phyloP scores from a whole-genome alignment of 1,140 invertebrate species.

The Penaeus chinensis region DNA sequence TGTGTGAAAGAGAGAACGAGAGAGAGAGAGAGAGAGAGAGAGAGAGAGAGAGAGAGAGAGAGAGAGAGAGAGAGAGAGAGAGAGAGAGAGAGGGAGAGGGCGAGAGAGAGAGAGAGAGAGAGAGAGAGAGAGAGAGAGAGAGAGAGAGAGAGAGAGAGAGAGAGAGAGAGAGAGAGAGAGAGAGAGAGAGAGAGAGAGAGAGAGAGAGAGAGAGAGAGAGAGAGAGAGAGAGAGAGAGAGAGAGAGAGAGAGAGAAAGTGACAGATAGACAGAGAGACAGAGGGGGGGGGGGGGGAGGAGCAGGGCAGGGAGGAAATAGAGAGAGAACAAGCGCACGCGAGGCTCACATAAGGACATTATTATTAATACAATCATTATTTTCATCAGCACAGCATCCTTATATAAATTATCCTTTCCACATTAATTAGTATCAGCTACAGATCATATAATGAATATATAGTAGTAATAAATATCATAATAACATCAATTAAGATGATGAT shows the following conservation, averaged over 20 bases:
- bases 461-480: too few species aligned
- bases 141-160: background rate
- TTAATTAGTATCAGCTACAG: too few species aligned
- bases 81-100: background rate
- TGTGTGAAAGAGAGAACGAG: background rate
- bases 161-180: too few species aligned
- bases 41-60: background rate
- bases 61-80: background rate
- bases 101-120: background rate
- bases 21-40: background rate
- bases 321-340: background rate
- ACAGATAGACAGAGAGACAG: too few species aligned
- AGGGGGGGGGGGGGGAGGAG: background rate
- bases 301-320: background rate
- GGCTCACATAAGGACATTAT: background rate
- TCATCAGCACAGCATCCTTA: too few species aligned
- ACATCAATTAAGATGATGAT: too few species aligned
- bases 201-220: conserved; percentile 8
- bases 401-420: too few species aligned
- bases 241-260: background rate
- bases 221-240: conserved; percentile 8
- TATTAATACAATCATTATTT: background rate
- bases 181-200: conserved; percentile 8
- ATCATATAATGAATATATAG: too few species aligned
- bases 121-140: background rate